Evolutionary conservation across 2,888 invertebrate genomes (phyloP), one percentile per base, ranked within the genome.

Genomic region (Amaurobius ferox): DNA sequence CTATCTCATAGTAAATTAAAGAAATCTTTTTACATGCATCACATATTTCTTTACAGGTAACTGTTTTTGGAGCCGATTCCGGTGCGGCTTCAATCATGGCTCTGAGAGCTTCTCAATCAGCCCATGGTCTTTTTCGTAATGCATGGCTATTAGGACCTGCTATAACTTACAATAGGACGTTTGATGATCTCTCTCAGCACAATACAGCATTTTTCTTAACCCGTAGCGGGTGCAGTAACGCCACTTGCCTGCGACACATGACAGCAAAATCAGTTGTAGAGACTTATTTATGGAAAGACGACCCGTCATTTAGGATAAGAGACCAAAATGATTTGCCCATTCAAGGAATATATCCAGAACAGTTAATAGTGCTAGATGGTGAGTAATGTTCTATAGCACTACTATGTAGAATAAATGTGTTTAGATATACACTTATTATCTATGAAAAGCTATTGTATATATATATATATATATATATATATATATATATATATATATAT

Each of bases 311-410:
- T 89, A 77, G 86, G 6, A 90, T 90, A 86, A 64, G 86, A 13
- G 90, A 90, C 70, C 90, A 89, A 62, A 87, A 88, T 19, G 89
- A 89, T 62, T 83, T 90, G 13, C 90, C 90, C 0, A 88, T 89
- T 19, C 68, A 76, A 62, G 89, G 88, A 11, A 89, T 89, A 16
- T 88, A 81, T 39, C 86, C 88, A 6, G 88, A 89, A 30, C 89
- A 89, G 39, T 76, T 88, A 19, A 87, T 89, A 30, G 81, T 86
- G n/a, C 32, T 89, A 7, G 89, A 89, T 70, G 88, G 88, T 88
- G 40, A 81, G 88, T 74, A 32, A 2, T 11, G 6, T 11, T 7
- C 11, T 11, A 35, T 35, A 35, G 35, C 5, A 35, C 5, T 35
- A 35, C n/a, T n/a, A n/a, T n/a, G n/a, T n/a, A n/a, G n/a, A n/a